Conservation (phyloP, 2,888 invertebrate genomes). For the Pterostichus niger region DNA sequence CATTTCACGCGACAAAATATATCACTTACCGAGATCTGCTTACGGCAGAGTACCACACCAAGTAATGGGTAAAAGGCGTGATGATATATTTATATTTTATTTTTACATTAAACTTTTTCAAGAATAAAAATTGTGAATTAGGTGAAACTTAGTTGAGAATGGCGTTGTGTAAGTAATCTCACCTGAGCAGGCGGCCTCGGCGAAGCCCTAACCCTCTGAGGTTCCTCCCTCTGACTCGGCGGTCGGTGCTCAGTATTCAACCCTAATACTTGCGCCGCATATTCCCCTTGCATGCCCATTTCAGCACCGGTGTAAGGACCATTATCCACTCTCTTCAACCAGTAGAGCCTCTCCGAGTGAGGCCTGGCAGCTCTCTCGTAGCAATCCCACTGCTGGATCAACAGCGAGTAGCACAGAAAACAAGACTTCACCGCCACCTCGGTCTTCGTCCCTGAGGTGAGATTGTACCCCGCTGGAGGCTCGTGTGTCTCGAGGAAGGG, state of each 20-base stretch:
- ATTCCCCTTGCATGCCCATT: constrained; percentile 91
- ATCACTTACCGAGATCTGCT: no score
- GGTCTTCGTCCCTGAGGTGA: constrained; percentile 70
- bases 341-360: constrained; percentile 92
- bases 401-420: constrained; percentile 90
- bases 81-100: no score
- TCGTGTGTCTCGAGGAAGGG: constrained; percentile 95
- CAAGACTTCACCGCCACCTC: constrained; percentile 85
- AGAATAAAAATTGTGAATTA: no score
- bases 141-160: no score
- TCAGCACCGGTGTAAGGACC: constrained; percentile 94
- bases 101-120: no score
- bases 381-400: constrained; percentile 95
- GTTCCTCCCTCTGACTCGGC: constrained; percentile 72
- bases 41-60: no score
- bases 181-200: constrained; percentile 72
- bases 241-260: constrained; percentile 77
- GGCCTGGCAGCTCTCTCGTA: constrained; percentile 91
- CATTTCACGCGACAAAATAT: no score
- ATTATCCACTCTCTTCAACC: constrained; percentile 94
- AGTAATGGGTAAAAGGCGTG: no score
- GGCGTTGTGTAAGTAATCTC: background rate
- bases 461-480: constrained; percentile 87
- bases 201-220: constrained; percentile 71
- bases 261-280: constrained; percentile 93